Percentiles rank a stretch among this genome's conserved stretches.
Conservation (phyloP, 2,888 invertebrate genomes). For the Clanis bilineata region DNA sequence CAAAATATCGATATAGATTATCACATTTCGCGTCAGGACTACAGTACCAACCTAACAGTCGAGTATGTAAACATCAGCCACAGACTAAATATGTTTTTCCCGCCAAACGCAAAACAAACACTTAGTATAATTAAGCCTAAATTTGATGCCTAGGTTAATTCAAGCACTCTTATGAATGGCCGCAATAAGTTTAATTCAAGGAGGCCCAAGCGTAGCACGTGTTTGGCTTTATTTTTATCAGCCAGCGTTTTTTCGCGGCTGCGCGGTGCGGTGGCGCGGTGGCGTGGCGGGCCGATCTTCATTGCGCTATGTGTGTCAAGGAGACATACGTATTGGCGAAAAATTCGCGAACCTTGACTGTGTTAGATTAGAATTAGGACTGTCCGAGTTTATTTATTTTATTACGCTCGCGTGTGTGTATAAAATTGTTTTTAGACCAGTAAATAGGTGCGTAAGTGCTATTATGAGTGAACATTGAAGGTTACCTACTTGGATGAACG, state of each 20-base stretch:
- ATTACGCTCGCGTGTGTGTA: conserved; percentile 28
- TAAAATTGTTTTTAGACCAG: conserved; percentile 15
- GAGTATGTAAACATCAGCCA: neutral
- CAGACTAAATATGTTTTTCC: neutral
- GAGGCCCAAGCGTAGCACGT: neutral
- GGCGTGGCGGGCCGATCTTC: conserved; percentile 48
- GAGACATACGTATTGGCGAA: conserved; percentile 65
- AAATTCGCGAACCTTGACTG: conserved; percentile 73
- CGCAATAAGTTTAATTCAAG: conserved; percentile 6
- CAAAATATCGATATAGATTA: too few relatives aligned
- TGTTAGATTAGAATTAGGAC: conserved; percentile 70
- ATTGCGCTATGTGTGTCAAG: conserved; percentile 66
- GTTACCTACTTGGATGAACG: neutral
- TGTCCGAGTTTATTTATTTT: conserved; percentile 64
- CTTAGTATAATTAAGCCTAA: neutral
- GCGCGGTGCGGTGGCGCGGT: conserved; percentile 42
- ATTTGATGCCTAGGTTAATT: neutral
- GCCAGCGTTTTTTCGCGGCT: conserved; percentile 51
- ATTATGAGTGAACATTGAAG: neutral
- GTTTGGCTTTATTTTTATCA: conserved; percentile 29
- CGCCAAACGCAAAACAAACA: too few relatives aligned
- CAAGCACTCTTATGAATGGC: conserved; percentile 2
- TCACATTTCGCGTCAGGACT: neutral
- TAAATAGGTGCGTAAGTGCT: conserved; percentile 11
- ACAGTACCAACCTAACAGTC: neutral